These are phyloP conservation scores for Aldrovandia affinis DNA, from an alignment of 2,797 vertebrate genomes.

Conservation along the genomic window DNA sequence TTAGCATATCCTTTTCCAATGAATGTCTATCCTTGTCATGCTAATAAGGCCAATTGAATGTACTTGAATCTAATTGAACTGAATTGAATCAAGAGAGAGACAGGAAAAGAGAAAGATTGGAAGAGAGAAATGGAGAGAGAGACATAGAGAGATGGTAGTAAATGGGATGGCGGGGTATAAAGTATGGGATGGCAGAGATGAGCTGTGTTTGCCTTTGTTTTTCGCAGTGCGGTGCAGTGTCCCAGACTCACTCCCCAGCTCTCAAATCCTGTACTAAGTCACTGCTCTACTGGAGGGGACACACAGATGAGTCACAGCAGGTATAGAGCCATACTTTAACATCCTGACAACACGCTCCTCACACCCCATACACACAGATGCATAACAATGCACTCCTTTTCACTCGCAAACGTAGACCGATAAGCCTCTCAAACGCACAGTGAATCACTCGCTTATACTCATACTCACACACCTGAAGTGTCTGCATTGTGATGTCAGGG, in stretches of 20 bases:
- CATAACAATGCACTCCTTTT: not conserved
- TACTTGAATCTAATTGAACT: too few species aligned
- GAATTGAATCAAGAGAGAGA: conserved; percentile 27
- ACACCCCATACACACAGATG: not conserved
- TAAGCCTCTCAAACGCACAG: conserved; percentile 3
- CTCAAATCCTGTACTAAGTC: not conserved
- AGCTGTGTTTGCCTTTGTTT: not conserved
- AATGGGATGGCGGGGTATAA: not conserved
- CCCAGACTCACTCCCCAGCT: not conserved
- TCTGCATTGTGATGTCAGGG: not conserved
- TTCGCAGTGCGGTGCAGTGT: not conserved
- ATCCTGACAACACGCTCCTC: not conserved
- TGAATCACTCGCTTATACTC: not conserved
- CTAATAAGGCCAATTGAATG: not conserved
- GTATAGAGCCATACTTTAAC: not conserved
- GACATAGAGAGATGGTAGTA: not conserved
- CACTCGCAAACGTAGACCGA: not conserved
- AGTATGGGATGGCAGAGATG: too few species aligned
- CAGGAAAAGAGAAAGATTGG: conserved; percentile 52
- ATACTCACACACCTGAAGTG: too few species aligned
- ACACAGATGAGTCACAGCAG: not conserved
- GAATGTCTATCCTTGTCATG: not conserved
- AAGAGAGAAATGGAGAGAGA: too few species aligned
- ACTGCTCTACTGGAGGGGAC: not conserved
- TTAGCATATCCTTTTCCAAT: not conserved